Base-by-base conservation (phyloP, 2,797 vertebrate species). In the Danio choprae region DNA sequence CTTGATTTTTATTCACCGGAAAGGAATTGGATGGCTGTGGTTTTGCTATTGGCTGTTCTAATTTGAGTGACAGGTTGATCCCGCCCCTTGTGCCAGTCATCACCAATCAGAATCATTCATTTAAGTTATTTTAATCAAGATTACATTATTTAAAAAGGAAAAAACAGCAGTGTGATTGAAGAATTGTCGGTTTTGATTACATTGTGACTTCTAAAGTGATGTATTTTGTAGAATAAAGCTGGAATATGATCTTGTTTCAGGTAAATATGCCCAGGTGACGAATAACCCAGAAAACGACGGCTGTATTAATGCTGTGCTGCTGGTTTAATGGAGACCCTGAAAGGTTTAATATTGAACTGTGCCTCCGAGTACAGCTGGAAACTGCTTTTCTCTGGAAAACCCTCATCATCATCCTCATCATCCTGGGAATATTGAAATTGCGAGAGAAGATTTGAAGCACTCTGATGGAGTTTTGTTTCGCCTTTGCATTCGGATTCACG, bases 261-360 rank as follows among this genome's bases (percentile, higher is more conserved):
- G 97, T 87, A 99, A 99, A 94, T 99, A 96, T 0, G 98, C 98
- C 74, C 98, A 99, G 88, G 98, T 99, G 87, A 99, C 97, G 5
- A 99, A 99, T 87, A 99, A 98, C 91, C 98, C 98, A 16, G 98
- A 99, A 92, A 99, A 99, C 0, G 97, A 99, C 6, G 98, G 98
- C 74, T 99, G 98, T 84, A 99, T 98, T 84, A 99, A 99, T 48
- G 97, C 97, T 2, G 93, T 99, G 81, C 90, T 99, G 63, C 94
- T 99, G 70, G 96, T 99, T 44, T 99, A 85, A 89, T 90, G 81
- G 88, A 85, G 90, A 88, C 85, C 12, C 36, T 59, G 11, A 44
- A 56, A 36, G 9, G 55, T 74, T 74, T 51, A 77, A 85, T 65
- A 43, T 10, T 0, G 56, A 84, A 90, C 85, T 87, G 59, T 89